phyloP scores from a whole-genome alignment of 1,140 invertebrate genomes.

The Drosophila sulfurigaster region DNA sequence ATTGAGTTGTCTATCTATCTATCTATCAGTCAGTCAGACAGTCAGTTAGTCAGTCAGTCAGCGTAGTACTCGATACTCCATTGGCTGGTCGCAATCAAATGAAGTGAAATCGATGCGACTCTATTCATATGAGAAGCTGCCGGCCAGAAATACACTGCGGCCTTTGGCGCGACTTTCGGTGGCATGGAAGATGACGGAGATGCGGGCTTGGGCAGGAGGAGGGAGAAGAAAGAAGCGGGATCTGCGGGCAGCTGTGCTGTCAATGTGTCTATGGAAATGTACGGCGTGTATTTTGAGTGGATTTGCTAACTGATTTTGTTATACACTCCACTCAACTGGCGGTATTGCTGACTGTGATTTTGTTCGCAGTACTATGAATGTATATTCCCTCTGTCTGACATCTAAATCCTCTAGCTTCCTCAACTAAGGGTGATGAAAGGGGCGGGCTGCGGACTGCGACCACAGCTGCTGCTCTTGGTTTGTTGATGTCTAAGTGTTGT shows the following conservation, averaged over 20 bases:
- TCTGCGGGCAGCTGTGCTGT: slow-evolving; percentile 80
- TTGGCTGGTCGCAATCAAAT: slow-evolving; percentile 72
- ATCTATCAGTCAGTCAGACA: slow-evolving; percentile 58
- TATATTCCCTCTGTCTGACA: slow-evolving; percentile 6
- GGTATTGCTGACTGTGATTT: slow-evolving; percentile 67
- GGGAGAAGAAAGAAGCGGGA: background rate
- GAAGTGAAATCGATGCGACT: slow-evolving; percentile 83
- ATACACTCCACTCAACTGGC: slow-evolving; percentile 51
- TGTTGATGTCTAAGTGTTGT: slow-evolving; percentile 42
- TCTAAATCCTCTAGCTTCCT: slow-evolving; percentile 1
- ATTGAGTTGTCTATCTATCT: slow-evolving; percentile 72
- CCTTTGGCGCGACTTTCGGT: slow-evolving; percentile 29
- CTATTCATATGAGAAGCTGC: slow-evolving; percentile 73
- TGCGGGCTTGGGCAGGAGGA: no score
- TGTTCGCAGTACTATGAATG: slow-evolving; percentile 11
- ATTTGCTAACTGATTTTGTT: slow-evolving; percentile 82
- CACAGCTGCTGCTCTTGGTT: slow-evolving; percentile 7
- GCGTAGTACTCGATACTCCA: slow-evolving; percentile 20
- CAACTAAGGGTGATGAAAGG: no score
- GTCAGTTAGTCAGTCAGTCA: slow-evolving; percentile 48
- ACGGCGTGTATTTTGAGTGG: slow-evolving; percentile 79
- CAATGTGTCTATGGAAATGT: slow-evolving; percentile 82
- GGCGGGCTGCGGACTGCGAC: no score
- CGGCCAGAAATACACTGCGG: slow-evolving; percentile 37
- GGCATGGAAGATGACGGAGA: slow-evolving; percentile 5